Evolutionary conservation across 2,888 invertebrate genomes (phyloP).

Genomic region (Drosophila ezoana): DNA sequence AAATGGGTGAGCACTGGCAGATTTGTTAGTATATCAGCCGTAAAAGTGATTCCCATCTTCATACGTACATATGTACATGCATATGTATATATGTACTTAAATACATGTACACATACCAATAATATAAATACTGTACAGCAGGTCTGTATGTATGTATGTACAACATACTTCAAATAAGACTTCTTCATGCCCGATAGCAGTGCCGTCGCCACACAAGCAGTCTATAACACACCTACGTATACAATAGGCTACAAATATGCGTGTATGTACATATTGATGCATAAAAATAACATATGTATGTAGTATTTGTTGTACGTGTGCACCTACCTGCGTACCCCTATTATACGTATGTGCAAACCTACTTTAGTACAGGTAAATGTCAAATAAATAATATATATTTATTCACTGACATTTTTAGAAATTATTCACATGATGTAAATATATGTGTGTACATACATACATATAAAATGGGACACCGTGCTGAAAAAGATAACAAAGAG

Average conservation of each 20-base stretch:
- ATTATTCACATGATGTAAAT: not conserved
- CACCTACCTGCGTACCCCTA: too few relatives aligned
- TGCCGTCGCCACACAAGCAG: too few relatives aligned
- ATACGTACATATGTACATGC: not conserved
- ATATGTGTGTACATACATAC: too few relatives aligned
- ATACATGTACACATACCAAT: not conserved
- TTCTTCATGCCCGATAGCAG: too few relatives aligned
- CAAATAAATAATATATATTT: not conserved
- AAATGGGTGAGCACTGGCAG: slow-evolving; percentile 1
- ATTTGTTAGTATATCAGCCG: not conserved
- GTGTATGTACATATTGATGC: not conserved
- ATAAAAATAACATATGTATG: not conserved
- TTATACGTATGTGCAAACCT: not conserved
- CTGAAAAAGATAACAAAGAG: too few relatives aligned
- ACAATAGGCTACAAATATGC: too few relatives aligned
- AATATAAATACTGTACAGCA: too few relatives aligned
- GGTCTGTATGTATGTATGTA: too few relatives aligned
- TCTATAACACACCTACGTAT: too few relatives aligned
- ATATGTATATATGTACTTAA: not conserved
- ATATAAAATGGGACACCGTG: too few relatives aligned
- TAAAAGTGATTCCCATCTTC: not conserved
- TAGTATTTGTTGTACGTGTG: not conserved
- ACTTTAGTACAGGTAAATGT: not conserved
- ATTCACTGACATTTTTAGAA: not conserved
- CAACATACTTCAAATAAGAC: too few relatives aligned